Base-by-base conservation (phyloP, 2,797 vertebrate genomes). In the Balearica regulorum region DNA sequence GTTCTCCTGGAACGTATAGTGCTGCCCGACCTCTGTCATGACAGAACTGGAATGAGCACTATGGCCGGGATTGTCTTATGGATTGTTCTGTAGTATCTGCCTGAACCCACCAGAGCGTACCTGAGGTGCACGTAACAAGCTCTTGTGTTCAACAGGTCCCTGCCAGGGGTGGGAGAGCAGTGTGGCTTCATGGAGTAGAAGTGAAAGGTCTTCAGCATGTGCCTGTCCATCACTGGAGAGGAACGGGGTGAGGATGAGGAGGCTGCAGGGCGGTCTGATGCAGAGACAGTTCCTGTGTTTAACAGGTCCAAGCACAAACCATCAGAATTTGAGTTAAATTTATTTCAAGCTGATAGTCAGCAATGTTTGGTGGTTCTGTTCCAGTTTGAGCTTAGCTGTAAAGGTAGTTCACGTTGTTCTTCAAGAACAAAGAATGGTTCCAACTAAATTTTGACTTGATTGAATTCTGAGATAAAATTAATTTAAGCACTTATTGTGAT, bases 361-460 rank as follows among this genome's bases (percentile, higher is more conserved):
- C 33, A 55, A 21, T 0, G 0, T 88, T 51, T 33, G 37, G 41
- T 86, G 51, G 9, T 21, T 33, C 66, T 71, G 48, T 48, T 64
- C 37, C 66, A 55, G 20, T 64, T 26, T 31, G 49, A 87, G 20
- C 48, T 79, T 77, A 60, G 53, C 61, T 61, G 14, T 62, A 24
- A 19, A 46, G 53, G 13, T 73, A 31, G 6, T 57, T 86, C 15
- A 13, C 18, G 26, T 46, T 16, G 10, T 57, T 85, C 51, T 65
- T 57, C 0, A 0, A 33, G 44, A 76, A 3, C 9, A 57, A 48
- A 55, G 66, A 53, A 10, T 0, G 0, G 2, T n/a, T 90, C 83
- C 41, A 14, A 35, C 41, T 55, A 5, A 17, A 28, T 62, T 83
- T 57, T 73, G 16, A 43, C 21, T 39, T n/a, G n/a, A 1, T 51